Percentiles rank a stretch among this genome's conserved stretches.
These are phyloP conservation scores for Albula glossodonta DNA, from an alignment of 2,113 vertebrate genomes.

Conservation along the genomic window DNA sequence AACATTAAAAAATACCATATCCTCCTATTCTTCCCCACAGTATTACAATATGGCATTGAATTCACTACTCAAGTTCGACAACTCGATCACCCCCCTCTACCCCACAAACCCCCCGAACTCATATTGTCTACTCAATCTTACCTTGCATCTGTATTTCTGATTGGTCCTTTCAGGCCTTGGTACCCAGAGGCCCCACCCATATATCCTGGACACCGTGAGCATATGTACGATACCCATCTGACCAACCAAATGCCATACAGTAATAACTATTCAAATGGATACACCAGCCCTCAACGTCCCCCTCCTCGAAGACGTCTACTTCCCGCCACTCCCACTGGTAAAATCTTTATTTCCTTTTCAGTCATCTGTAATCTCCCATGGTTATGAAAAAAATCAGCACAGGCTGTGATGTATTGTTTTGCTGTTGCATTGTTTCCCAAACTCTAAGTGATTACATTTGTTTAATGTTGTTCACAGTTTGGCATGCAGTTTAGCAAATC, in stretches of 20 bases:
- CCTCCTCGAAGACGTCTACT: conserved; percentile 72
- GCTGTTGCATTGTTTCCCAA: too few relatives aligned
- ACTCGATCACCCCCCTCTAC: too few relatives aligned
- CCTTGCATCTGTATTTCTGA: neutral
- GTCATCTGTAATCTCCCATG: neutral
- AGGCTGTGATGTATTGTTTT: neutral
- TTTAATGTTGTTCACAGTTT: too few relatives aligned
- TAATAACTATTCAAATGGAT: conserved; percentile 53
- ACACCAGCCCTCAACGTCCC: conserved; percentile 33
- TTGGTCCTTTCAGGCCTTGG: conserved; percentile 35
- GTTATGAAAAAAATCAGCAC: neutral
- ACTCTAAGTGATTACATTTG: too few relatives aligned
- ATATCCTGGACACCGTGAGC: conserved; percentile 46
- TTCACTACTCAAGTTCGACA: too few relatives aligned
- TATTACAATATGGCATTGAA: too few relatives aligned
- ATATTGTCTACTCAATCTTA: too few relatives aligned
- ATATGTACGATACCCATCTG: conserved; percentile 44
- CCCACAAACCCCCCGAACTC: too few relatives aligned
- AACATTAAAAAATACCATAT: too few relatives aligned
- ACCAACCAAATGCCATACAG: conserved; percentile 37
- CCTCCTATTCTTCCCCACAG: too few relatives aligned
- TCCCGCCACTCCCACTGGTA: conserved; percentile 83
- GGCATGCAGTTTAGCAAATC: too few relatives aligned
- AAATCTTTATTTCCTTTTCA: conserved; percentile 5
- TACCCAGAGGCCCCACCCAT: conserved; percentile 51